Conservation (phyloP, 2,888 invertebrate genomes). For the Rotaria sp. region DNA sequence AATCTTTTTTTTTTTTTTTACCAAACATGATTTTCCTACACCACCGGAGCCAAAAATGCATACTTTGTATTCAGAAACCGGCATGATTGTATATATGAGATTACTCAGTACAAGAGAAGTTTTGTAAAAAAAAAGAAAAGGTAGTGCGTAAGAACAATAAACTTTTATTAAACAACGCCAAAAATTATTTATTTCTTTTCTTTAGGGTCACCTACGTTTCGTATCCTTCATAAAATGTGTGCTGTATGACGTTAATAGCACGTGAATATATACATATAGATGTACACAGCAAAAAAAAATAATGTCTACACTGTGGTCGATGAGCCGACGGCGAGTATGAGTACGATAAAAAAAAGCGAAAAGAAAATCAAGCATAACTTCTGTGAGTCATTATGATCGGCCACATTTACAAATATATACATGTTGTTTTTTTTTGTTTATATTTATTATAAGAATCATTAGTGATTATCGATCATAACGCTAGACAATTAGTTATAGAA, state of each 20-base stretch:
- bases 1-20: background rate
- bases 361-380: background rate
- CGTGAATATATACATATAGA: background rate
- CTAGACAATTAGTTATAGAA: background rate
- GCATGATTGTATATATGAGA: background rate
- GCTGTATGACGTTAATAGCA: background rate
- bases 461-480: background rate
- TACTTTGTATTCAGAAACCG: background rate
- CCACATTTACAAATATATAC: background rate
- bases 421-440: background rate
- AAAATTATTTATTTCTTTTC: background rate
- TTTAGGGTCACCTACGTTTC: background rate
- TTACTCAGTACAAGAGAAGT: background rate
- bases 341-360: background rate
- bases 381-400: background rate
- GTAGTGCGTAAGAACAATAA: background rate
- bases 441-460: background rate
- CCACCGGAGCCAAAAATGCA: background rate
- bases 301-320: background rate
- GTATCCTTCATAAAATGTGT: background rate
- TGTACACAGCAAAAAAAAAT: background rate
- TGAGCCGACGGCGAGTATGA: background rate
- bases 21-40: constrained; percentile 19
- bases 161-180: background rate
- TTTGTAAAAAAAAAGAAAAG: background rate